Evolutionary conservation across 2,113 vertebrate genomes (phyloP).

Genomic region (Ellobius talpinus): DNA sequence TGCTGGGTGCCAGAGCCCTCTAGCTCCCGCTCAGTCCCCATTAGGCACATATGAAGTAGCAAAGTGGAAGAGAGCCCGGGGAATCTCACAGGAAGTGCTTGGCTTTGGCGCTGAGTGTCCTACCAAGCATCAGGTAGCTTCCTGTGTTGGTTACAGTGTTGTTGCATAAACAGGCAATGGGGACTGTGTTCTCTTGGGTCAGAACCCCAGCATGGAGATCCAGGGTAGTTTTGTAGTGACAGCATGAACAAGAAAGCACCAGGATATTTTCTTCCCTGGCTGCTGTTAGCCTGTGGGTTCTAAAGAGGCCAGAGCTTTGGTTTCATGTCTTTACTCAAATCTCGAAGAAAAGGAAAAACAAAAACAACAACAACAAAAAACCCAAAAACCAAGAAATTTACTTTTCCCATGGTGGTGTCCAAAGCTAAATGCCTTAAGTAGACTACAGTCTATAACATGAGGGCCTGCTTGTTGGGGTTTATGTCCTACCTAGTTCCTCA

Average conservation of each 20-base stretch:
- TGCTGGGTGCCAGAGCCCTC: not conserved
- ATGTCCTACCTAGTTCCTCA: no score
- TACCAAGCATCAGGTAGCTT: not conserved
- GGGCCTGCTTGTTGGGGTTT: no score
- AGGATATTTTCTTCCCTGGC: not conserved
- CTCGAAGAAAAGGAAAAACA: not conserved
- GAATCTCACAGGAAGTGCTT: not conserved
- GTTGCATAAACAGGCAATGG: not conserved
- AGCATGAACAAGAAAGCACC: not conserved
- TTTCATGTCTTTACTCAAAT: not conserved
- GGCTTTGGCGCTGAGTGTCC: not conserved
- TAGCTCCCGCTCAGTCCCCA: not conserved
- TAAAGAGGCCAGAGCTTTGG: accelerated
- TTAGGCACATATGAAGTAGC: not conserved
- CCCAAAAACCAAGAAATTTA: no score
- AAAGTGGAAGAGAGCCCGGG: not conserved
- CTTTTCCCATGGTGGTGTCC: not conserved
- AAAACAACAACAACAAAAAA: no score
- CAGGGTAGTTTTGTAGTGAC: not conserved
- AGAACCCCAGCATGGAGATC: not conserved
- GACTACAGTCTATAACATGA: not conserved
- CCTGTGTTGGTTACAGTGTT: not conserved
- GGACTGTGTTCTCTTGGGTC: not conserved
- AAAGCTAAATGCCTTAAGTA: not conserved
- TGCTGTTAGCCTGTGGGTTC: not conserved